Evolutionary conservation across 2,888 invertebrate species (phyloP).

Genomic region (Drosophila diplacantha): DNA sequence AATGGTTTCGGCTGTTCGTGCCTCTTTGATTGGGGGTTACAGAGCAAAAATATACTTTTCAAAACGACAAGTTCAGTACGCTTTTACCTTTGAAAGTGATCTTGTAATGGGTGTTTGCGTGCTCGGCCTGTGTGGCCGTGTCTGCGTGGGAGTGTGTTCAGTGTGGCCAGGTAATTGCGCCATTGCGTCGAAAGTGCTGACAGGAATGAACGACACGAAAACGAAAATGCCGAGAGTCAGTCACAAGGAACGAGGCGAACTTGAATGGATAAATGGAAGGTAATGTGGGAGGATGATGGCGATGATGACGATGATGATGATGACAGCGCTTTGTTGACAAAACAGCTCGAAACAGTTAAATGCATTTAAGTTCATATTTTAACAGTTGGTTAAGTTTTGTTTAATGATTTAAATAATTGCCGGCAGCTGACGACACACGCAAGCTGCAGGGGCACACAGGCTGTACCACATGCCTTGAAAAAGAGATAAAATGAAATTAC

Average conservation of each 20-base stretch:
- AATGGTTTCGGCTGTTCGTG: background rate
- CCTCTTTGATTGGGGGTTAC: too few relatives aligned
- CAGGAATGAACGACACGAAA: slow-evolving; percentile 52
- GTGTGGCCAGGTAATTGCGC: slow-evolving; percentile 59
- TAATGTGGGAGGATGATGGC: slow-evolving; percentile 30
- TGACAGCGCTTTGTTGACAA: slow-evolving; percentile 68
- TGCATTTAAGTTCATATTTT: slow-evolving; percentile 75
- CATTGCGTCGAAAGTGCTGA: slow-evolving; percentile 68
- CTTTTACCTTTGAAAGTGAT: background rate
- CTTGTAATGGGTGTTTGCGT: background rate
- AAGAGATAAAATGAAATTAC: background rate
- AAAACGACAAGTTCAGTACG: background rate
- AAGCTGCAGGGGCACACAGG: background rate
- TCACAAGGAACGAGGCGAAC: slow-evolving; percentile 34
- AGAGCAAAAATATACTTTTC: background rate
- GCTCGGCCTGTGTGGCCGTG: slow-evolving; percentile 3
- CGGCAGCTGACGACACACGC: slow-evolving; percentile 32
- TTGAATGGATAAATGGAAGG: slow-evolving; percentile 20
- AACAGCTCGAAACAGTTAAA: slow-evolving; percentile 67
- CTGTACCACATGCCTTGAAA: background rate
- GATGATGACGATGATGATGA: slow-evolving; percentile 52
- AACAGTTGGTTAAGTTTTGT: slow-evolving; percentile 75
- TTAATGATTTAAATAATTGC: slow-evolving; percentile 73
- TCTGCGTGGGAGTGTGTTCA: slow-evolving; percentile 30
- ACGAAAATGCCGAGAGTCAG: slow-evolving; percentile 25